A percentile compares a stretch with the other conserved stretches of the same genome.
Evolutionary conservation across 64 coral and sea anemone genomes (phyloP).

Genomic region (Trachythela sp.): DNA sequence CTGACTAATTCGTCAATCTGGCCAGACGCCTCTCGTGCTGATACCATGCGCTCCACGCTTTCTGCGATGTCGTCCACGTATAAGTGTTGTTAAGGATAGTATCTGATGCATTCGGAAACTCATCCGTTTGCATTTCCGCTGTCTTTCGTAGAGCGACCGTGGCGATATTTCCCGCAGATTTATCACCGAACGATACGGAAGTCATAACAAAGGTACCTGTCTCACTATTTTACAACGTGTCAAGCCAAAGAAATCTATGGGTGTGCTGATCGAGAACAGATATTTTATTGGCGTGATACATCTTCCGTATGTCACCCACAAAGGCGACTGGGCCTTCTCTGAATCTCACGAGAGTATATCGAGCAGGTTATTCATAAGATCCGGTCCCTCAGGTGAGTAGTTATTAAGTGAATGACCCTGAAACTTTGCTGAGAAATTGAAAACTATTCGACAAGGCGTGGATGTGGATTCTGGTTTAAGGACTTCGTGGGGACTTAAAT

Average conservation of each 20-base stretch:
- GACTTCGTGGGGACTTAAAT: too few relatives aligned
- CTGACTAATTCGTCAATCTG: conserved; percentile 27
- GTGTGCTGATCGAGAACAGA: conserved; percentile 19
- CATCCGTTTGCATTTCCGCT: too few relatives aligned
- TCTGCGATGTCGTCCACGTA: too few relatives aligned
- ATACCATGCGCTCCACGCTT: conserved; percentile 5
- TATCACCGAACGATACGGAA: not conserved
- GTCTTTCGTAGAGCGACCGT: not conserved
- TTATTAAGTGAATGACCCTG: too few relatives aligned
- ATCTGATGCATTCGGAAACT: too few relatives aligned
- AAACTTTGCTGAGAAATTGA: too few relatives aligned
- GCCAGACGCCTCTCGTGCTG: not conserved
- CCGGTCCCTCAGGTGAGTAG: too few relatives aligned
- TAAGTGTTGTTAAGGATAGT: too few relatives aligned
- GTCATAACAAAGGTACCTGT: not conserved
- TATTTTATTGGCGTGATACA: not conserved
- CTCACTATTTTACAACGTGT: not conserved
- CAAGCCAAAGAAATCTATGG: conserved; percentile 13
- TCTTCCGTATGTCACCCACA: conserved; percentile 5
- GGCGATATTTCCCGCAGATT: not conserved
- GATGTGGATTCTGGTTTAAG: too few relatives aligned
- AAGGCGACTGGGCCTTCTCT: not conserved
- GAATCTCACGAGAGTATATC: too few relatives aligned
- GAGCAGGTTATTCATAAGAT: too few relatives aligned
- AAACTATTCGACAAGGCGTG: too few relatives aligned